Evolutionary conservation across 2,113 vertebrate genomes (phyloP).

Genomic region (Tragelaphus scriptus): DNA sequence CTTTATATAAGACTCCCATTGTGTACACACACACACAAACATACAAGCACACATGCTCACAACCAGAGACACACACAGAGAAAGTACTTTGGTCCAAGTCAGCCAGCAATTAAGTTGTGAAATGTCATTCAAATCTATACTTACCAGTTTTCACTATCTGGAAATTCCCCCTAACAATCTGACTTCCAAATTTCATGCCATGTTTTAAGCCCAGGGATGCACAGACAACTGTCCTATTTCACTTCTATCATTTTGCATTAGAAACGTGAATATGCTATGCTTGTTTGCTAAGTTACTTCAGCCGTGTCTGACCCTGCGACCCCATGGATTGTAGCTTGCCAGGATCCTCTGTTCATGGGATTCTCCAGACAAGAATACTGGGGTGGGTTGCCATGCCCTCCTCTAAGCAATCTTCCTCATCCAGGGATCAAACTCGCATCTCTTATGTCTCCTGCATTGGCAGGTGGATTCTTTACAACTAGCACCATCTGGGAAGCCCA

Average conservation of each 20-base stretch:
- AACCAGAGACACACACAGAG: neutral
- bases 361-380: neutral
- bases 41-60: neutral
- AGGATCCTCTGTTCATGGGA: neutral
- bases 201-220: neutral
- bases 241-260: neutral
- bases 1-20: neutral
- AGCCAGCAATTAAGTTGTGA: neutral
- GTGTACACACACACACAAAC: neutral
- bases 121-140: neutral
- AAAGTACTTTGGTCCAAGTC: neutral
- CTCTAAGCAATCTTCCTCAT: neutral
- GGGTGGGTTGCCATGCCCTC: neutral
- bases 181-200: neutral
- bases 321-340: neutral
- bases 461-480: neutral
- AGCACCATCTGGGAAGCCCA: neutral
- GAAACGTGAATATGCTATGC: neutral
- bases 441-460: neutral
- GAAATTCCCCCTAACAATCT: neutral
- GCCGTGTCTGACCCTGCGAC: neutral
- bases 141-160: neutral
- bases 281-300: neutral
- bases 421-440: neutral
- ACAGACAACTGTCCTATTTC: neutral